phyloP scores from a whole-genome alignment of 2,113 vertebrate genomes.

The Chinchilla lanigera region DNA sequence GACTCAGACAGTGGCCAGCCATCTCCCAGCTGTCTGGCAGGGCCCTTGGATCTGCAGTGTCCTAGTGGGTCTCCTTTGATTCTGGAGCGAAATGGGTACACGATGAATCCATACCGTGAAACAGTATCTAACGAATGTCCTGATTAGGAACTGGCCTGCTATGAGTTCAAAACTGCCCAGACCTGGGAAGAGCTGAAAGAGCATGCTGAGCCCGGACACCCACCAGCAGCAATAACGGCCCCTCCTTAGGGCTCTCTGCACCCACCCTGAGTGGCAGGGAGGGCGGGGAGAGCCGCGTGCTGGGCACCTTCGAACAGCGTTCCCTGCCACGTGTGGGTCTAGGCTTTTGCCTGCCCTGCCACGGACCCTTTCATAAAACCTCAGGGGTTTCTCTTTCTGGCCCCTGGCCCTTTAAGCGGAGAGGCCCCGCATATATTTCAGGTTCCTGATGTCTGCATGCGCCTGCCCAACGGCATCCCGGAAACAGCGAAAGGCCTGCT shows the following conservation, averaged over 20 bases:
- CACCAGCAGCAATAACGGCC: conserved; percentile 48
- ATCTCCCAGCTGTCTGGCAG: not conserved
- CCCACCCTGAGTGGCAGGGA: conserved; percentile 24
- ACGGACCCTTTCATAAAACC: conserved; percentile 13
- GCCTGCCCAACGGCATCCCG: not conserved
- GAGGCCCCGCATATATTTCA: conserved; percentile 5
- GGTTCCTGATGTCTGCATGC: not conserved
- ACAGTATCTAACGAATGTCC: conserved; percentile 64
- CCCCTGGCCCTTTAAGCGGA: conserved; percentile 12
- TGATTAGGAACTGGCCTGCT: conserved; percentile 68
- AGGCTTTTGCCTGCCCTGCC: conserved; percentile 14
- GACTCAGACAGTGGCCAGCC: not conserved
- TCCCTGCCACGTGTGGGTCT: not conserved
- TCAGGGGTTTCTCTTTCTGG: conserved; percentile 17
- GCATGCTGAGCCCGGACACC: conserved; percentile 71
- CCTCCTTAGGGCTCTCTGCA: conserved; percentile 60
- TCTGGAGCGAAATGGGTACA: conserved; percentile 62
- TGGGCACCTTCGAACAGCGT: not conserved
- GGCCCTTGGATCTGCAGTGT: not conserved
- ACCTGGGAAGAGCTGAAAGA: conserved; percentile 69
- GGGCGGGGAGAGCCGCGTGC: not conserved
- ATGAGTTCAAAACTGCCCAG: conserved; percentile 69
- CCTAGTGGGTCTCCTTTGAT: conserved; percentile 62
- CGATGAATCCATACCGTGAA: conserved; percentile 56
- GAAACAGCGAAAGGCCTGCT: not conserved